phyloP scores from a whole-genome alignment of 2,113 vertebrate genomes.

The Equus quagga region DNA sequence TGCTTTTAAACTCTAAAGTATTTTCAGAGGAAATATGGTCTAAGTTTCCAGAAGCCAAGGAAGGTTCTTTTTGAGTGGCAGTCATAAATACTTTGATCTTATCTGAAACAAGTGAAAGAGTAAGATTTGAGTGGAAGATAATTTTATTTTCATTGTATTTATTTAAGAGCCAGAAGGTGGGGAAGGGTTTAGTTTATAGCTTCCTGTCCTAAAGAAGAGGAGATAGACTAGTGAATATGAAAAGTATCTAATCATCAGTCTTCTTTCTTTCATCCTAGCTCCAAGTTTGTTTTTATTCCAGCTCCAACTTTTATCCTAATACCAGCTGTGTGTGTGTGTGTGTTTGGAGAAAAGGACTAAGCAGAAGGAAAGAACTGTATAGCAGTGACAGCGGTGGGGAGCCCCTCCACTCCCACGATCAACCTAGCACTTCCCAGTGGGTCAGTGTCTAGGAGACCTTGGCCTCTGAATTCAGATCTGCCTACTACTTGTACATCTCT shows the following conservation, averaged over 20 bases:
- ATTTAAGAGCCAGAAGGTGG: constrained; percentile 54
- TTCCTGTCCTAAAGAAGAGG: constrained; percentile 52
- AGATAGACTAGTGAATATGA: constrained; percentile 49
- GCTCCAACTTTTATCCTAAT: background rate
- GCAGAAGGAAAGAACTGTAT: background rate
- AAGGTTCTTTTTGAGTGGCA: background rate
- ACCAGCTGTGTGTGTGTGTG: background rate
- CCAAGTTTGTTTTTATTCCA: background rate
- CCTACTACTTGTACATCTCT: background rate
- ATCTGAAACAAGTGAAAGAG: constrained; percentile 61
- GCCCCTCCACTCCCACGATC: fast-evolving
- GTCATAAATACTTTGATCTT: constrained; percentile 69
- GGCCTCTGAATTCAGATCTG: background rate
- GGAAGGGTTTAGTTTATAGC: constrained; percentile 48
- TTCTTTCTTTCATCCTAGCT: constrained; percentile 27
- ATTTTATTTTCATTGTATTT: constrained; percentile 65
- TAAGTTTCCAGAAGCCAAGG: constrained; percentile 4
- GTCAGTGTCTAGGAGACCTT: background rate
- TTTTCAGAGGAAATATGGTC: background rate
- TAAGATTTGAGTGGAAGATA: constrained; percentile 50
- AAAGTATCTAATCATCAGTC: background rate
- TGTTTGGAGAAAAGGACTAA: background rate
- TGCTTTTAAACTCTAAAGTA: background rate
- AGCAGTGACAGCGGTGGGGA: background rate
- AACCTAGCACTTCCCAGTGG: background rate